Percentiles rank a stretch among this genome's conserved stretches.
Conservation (phyloP, 2,113 vertebrate species). For the Pluvialis apricaria region DNA sequence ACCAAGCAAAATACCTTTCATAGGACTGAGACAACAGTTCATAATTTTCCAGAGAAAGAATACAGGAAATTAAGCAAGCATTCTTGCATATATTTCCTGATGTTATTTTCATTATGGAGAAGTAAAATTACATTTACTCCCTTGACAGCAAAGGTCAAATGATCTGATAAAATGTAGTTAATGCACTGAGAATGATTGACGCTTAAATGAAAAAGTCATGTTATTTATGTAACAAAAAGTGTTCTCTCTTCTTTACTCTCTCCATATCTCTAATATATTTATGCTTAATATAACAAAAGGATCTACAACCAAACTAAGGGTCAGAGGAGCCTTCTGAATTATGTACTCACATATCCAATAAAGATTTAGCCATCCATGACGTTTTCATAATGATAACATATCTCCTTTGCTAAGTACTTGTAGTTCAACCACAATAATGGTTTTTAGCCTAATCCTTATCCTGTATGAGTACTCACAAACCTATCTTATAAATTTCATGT, state of each 20-base stretch:
- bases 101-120: constrained; percentile 65
- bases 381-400: not conserved
- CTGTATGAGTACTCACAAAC: not conserved
- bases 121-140: constrained; percentile 62
- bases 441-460: not conserved
- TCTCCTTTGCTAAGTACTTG: not conserved
- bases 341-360: not conserved
- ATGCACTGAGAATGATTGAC: constrained; percentile 37
- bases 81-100: constrained; percentile 59
- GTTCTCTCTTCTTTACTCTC: not conserved
- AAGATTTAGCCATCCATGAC: not conserved
- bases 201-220: constrained; percentile 24
- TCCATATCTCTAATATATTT: not conserved
- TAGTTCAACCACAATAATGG: not conserved
- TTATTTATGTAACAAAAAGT: not conserved
- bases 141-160: constrained; percentile 60
- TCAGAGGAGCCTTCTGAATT: not conserved
- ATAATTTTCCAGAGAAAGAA: constrained; percentile 59
- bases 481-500: not conserved
- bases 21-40: constrained; percentile 46
- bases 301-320: not conserved
- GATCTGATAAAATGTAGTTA: constrained; percentile 52
- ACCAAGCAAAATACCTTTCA: not conserved
- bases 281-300: not conserved
- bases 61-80: constrained; percentile 67